These are phyloP conservation scores for Spilarctia lutea DNA, from an alignment of 2,888 invertebrate species.

Conservation along the genomic window DNA sequence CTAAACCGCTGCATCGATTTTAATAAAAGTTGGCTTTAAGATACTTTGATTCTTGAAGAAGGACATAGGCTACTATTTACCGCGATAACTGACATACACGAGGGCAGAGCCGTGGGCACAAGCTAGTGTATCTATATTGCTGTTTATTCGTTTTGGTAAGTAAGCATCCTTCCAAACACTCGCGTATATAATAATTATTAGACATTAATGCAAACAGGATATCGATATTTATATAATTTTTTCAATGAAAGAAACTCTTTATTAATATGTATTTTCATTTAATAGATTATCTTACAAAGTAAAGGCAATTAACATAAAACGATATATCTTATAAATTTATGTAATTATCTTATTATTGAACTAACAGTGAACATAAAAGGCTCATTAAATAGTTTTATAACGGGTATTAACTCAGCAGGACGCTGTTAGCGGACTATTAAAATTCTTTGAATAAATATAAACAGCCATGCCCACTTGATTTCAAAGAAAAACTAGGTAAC, in stretches of 20 bases:
- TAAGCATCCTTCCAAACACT: too few species aligned
- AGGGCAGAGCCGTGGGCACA: too few species aligned
- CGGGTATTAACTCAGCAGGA: constrained; percentile 19
- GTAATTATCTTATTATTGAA: constrained; percentile 25
- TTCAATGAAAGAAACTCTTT: not conserved
- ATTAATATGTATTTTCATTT: not conserved
- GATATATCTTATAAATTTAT: constrained; percentile 8
- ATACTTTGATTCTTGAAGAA: too few species aligned
- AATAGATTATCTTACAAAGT: constrained; percentile 9
- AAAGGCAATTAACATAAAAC: constrained; percentile 23
- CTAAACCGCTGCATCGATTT: too few species aligned
- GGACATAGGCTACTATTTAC: too few species aligned
- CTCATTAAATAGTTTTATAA: constrained; percentile 22
- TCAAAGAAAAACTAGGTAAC: not conserved
- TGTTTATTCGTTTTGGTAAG: too few species aligned
- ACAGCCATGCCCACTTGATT: not conserved
- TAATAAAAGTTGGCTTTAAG: too few species aligned
- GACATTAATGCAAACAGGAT: not conserved
- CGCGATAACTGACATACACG: too few species aligned
- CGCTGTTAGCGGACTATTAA: constrained; percentile 10
- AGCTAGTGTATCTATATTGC: too few species aligned
- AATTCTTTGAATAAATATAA: constrained; percentile 17
- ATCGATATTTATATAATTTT: not conserved
- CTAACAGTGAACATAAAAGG: constrained; percentile 8
- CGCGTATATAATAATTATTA: not conserved